These are phyloP conservation scores for Urocolius indicus DNA, from an alignment of 2,113 vertebrate species.

Conservation along the genomic window DNA sequence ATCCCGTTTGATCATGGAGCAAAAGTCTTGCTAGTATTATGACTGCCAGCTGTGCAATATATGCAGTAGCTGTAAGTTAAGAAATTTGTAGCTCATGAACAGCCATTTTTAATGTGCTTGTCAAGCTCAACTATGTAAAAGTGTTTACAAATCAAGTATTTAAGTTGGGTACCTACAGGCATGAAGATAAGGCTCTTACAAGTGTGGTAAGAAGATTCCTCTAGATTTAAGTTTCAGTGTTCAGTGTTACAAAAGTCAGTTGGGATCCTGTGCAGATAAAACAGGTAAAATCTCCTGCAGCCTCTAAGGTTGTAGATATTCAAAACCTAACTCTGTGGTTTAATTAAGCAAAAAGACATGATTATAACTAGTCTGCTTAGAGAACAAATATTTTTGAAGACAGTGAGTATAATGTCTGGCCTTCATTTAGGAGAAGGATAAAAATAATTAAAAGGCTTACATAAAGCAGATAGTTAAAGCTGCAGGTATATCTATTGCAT, in stretches of 20 bases:
- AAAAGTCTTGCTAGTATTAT: not conserved
- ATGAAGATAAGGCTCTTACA: not conserved
- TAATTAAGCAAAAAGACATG: not conserved
- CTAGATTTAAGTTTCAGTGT: not conserved
- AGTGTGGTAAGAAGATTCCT: not conserved
- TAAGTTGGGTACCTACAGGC: not conserved
- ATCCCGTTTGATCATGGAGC: not conserved
- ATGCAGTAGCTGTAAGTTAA: not conserved
- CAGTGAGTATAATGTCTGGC: not conserved
- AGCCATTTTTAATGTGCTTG: not conserved
- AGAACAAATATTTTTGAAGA: not conserved
- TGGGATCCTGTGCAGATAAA: not conserved
- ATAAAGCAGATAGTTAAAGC: not conserved
- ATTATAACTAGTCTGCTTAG: not conserved
- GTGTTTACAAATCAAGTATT: conserved; percentile 3
- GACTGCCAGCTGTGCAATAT: not conserved
- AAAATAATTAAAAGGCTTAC: not conserved
- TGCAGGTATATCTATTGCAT: not conserved
- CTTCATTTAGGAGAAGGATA: not conserved
- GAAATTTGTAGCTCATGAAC: not conserved
- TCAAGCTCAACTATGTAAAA: not conserved
- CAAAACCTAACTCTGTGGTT: not conserved
- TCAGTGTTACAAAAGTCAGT: not conserved
- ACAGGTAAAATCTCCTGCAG: not conserved
- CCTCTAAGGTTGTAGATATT: not conserved